Evolutionary conservation across 2,888 invertebrate species (phyloP), one percentile per base, ranked within the genome.

Genomic region (Aradus depressus): DNA sequence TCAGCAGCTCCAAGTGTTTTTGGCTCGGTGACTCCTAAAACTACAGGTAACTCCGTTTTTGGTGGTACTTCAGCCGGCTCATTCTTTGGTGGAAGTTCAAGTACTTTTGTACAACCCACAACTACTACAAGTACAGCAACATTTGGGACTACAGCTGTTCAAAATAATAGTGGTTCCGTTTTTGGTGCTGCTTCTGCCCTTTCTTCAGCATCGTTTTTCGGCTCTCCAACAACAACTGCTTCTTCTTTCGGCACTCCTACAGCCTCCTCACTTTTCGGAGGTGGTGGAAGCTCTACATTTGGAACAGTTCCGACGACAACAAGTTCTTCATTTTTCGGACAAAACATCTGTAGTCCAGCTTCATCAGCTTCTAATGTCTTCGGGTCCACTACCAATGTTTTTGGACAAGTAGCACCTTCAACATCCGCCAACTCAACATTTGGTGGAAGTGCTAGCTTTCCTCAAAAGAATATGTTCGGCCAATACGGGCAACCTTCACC

Each of bases 121-220:
- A n/a, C n/a, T n/a, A n/a, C n/a, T n/a, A n/a, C n/a, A n/a, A n/a
- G n/a, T n/a, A n/a, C n/a, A n/a, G n/a, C n/a, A n/a, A n/a, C n/a
- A n/a, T n/a, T n/a, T n/a, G n/a, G n/a, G n/a, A n/a, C n/a, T n/a
- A n/a, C n/a, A n/a, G n/a, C n/a, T n/a, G n/a, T n/a, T n/a, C n/a
- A n/a, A n/a, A n/a, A n/a, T n/a, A n/a, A n/a, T n/a, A n/a, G n/a
- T n/a, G n/a, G n/a, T n/a, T n/a, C n/a, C n/a, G 41, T 55, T 19
- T 55, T 55, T 38, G 52, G 55, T 14, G 55, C 52, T 41, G 37
- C 52, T 5, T 43, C 16, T 47, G 52, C 50, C 32, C 38, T 55
- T 4, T 44, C 55, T 16, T 49, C 44, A 14, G 52, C 52, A 18
- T 52, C 55, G 4, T 54, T 56, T 25, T 59, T 59, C 48, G 59